Evolutionary conservation across 2,113 vertebrate species (phyloP).

Genomic region (Paedocypris sp.): DNA sequence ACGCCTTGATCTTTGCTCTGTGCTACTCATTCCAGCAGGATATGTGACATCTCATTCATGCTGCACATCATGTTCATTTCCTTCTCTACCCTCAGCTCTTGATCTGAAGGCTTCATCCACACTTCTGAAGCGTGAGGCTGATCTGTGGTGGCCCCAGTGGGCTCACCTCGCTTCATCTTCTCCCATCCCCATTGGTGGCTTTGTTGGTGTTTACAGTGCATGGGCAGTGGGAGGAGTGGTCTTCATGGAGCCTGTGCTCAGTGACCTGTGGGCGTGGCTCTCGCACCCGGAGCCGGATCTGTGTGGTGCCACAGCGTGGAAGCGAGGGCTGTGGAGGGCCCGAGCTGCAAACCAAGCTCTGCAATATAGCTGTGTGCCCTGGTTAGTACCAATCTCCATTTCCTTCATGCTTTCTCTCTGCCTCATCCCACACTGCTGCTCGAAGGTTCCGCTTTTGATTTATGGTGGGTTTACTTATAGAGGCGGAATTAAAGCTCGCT

Average conservation of each 20-base stretch:
- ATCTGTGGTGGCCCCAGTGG: neutral
- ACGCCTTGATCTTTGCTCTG: conserved; percentile 14
- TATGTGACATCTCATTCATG: conserved; percentile 2
- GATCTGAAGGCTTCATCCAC: neutral
- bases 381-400: conserved; percentile 76
- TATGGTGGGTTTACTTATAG: too few relatives aligned
- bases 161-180: conserved; percentile 22
- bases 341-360: conserved; percentile 82
- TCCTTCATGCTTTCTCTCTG: neutral
- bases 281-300: conserved; percentile 81
- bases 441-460: neutral
- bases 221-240: conserved; percentile 86
- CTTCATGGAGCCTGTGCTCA: conserved; percentile 91
- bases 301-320: conserved; percentile 64
- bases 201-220: conserved; percentile 71
- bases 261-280: conserved; percentile 88
- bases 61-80: conserved; percentile 2
- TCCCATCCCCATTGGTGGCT: conserved; percentile 39
- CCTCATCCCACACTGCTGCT: neutral
- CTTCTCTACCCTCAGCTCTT: conserved; percentile 3
- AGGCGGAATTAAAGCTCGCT: too few relatives aligned
- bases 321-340: conserved; percentile 73
- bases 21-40: neutral
- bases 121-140: neutral
- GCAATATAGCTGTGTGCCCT: conserved; percentile 83